A percentile compares a stretch with the other conserved stretches of the same genome.
Conservation (phyloP, 2,113 vertebrate species). For the Rana temporaria region DNA sequence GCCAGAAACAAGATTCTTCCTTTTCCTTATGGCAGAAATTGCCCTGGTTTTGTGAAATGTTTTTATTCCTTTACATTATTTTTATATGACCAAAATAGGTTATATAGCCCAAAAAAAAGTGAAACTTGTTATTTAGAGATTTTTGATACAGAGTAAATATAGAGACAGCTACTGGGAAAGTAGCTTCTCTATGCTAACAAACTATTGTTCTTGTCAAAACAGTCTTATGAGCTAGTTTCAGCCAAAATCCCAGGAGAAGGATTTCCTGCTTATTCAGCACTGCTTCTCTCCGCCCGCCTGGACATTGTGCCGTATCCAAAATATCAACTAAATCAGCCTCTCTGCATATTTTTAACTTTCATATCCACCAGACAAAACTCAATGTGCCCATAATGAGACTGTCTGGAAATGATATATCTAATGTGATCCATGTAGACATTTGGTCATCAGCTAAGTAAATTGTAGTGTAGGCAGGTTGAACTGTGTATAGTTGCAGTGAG, state of each 20-base stretch:
- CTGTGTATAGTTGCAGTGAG: too few species aligned
- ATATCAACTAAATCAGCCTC: conserved; percentile 36
- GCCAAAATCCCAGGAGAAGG: not conserved
- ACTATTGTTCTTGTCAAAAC: conserved; percentile 14
- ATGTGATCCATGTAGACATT: too few species aligned
- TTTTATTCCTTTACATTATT: too few species aligned
- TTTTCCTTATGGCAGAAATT: too few species aligned
- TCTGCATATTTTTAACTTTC: not conserved
- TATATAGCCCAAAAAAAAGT: too few species aligned
- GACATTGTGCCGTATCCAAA: conserved; percentile 24
- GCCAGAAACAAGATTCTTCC: too few species aligned
- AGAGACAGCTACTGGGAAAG: not conserved
- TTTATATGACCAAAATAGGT: not conserved
- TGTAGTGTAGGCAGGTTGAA: too few species aligned
- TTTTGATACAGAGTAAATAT: conserved; percentile 3
- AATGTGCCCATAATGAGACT: not conserved
- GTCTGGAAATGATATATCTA: not conserved
- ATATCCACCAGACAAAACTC: not conserved
- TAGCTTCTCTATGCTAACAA: not conserved
- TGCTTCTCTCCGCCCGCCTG: conserved; percentile 1
- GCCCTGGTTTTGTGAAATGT: too few species aligned
- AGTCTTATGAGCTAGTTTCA: conserved; percentile 44
- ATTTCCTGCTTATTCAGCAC: conserved; percentile 23
- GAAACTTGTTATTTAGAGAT: not conserved
- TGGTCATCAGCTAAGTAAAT: too few species aligned